Conservation (phyloP, 1,140 invertebrate species). For the Macrocentrus cingulum region DNA sequence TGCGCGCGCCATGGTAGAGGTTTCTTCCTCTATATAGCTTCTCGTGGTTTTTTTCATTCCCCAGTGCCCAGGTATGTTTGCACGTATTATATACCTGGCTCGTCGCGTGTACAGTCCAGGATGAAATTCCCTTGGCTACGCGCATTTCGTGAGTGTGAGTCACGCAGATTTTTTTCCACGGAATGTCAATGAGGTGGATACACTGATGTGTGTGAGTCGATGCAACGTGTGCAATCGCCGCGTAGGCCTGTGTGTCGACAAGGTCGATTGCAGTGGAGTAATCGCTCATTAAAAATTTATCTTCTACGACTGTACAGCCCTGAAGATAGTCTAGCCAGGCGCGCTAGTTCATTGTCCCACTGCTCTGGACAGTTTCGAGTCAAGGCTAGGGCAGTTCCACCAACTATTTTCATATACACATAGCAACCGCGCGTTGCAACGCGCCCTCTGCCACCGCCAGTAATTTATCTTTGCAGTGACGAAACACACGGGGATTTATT, state of each 20-base stretch:
- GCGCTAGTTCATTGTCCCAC: slow-evolving; percentile 26
- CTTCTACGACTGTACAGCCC: background rate
- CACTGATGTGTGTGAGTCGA: background rate
- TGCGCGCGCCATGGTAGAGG: background rate
- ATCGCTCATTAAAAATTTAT: background rate
- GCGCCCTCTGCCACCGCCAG: too few relatives aligned
- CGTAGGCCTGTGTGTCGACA: background rate
- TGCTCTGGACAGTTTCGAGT: slow-evolving; percentile 21
- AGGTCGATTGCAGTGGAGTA: background rate
- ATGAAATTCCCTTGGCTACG: too few relatives aligned
- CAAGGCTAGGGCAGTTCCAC: slow-evolving; percentile 20
- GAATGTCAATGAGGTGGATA: too few relatives aligned
- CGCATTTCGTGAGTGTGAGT: too few relatives aligned
- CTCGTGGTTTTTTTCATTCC: background rate
- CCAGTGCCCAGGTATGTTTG: too few relatives aligned
- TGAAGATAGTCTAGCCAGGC: background rate
- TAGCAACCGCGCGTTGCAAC: background rate
- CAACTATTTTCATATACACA: slow-evolving; percentile 16
- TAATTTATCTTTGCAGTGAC: slow-evolving; percentile 15
- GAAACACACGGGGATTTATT: slow-evolving; percentile 13
- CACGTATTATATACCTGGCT: too few relatives aligned
- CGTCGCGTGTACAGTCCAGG: too few relatives aligned
- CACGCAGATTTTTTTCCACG: too few relatives aligned
- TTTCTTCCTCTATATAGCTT: background rate
- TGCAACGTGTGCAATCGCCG: background rate